Conservation (phyloP, 1,140 invertebrate species). For the Lasioglossum albipes region DNA sequence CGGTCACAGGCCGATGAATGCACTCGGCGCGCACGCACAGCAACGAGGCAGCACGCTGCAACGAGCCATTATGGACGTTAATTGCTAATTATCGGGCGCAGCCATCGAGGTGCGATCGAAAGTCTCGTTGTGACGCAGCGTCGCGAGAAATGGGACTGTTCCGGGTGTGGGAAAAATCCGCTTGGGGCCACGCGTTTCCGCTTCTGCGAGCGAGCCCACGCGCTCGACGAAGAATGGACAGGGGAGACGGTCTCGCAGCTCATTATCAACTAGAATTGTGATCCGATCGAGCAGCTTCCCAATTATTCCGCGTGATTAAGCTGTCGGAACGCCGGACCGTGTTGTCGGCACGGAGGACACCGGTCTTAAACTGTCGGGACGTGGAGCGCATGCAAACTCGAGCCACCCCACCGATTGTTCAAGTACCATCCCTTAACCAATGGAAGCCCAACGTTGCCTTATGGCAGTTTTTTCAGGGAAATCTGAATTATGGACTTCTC, state of each 20-base stretch:
- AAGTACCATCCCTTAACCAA: too few species aligned
- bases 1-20: too few species aligned
- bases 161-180: neutral
- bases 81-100: conserved; percentile 42
- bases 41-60: neutral
- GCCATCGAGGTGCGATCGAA: conserved; percentile 8
- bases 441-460: too few species aligned
- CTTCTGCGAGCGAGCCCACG: neutral
- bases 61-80: conserved; percentile 20
- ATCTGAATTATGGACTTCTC: too few species aligned
- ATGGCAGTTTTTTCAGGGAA: too few species aligned
- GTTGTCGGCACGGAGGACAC: too few species aligned
- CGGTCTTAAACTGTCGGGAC: neutral
- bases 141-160: too few species aligned
- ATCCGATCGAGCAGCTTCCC: neutral
- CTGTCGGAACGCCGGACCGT: neutral
- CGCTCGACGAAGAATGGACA: too few species aligned
- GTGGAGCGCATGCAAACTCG: too few species aligned
- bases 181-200: neutral
- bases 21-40: neutral
- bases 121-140: neutral
- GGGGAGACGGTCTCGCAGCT: too few species aligned
- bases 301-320: conserved; percentile 17
- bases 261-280: neutral
- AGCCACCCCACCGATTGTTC: too few species aligned